phyloP scores from a whole-genome alignment of 2,797 vertebrate genomes.

The Phrynocephalus forsythii region DNA sequence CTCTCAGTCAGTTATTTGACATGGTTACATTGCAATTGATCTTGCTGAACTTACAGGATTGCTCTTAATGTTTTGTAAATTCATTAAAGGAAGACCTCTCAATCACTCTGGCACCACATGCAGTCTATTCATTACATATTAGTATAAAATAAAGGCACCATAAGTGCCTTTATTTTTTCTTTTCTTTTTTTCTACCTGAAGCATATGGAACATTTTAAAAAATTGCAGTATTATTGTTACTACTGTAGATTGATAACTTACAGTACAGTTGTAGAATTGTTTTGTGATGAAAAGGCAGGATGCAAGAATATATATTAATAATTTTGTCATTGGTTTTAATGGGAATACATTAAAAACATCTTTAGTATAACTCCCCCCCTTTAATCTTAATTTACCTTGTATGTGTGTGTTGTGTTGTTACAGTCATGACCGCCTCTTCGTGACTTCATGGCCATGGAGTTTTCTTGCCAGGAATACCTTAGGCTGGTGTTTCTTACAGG shows the following conservation, averaged over 20 bases:
- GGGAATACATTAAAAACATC: constrained; percentile 23
- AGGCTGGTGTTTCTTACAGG: background rate
- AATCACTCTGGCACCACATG: too few species aligned
- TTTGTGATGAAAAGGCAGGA: constrained; percentile 24
- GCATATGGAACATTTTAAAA: constrained; percentile 26
- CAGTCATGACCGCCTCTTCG: too few species aligned
- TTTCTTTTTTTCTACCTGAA: constrained; percentile 31
- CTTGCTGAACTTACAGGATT: constrained; percentile 58
- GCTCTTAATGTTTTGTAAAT: constrained; percentile 15
- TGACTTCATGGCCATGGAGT: too few species aligned
- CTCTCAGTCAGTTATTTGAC: background rate
- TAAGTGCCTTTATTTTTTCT: too few species aligned
- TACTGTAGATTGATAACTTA: background rate
- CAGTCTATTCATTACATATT: too few species aligned
- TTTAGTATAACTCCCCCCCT: background rate
- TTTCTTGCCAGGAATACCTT: background rate
- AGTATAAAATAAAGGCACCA: too few species aligned
- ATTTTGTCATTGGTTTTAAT: constrained; percentile 8
- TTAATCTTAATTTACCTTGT: too few species aligned
- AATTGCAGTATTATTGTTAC: background rate
- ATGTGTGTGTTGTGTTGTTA: too few species aligned
- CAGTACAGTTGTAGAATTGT: too few species aligned
- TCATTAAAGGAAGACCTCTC: constrained; percentile 6
- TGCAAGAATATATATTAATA: constrained; percentile 3
- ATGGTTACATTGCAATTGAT: constrained; percentile 55